phyloP scores from a whole-genome alignment of 2,888 invertebrate species.

The Drosophila mercatorum region DNA sequence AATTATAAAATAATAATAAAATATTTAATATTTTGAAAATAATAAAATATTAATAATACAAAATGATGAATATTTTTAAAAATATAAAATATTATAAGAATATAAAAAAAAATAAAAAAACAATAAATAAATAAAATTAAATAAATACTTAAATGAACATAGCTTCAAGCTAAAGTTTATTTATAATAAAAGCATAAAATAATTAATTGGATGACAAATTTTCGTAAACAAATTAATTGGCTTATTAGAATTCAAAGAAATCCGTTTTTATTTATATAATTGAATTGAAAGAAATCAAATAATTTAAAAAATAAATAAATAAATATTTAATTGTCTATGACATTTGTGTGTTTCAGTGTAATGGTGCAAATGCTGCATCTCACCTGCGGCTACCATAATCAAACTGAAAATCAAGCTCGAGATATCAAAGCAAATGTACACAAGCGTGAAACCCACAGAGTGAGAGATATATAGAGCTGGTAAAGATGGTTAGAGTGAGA shows the following conservation, averaged over 20 bases:
- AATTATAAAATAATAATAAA: no score
- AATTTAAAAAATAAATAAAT: not conserved
- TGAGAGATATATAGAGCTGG: not conserved
- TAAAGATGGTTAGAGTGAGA: constrained; percentile 2
- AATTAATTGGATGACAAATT: no score
- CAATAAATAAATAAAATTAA: no score
- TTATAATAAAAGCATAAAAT: no score
- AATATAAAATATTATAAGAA: no score
- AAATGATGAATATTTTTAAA: no score
- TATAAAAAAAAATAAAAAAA: no score
- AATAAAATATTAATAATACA: no score
- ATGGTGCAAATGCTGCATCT: not conserved
- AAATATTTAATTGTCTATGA: not conserved
- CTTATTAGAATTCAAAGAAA: not conserved
- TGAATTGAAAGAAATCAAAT: not conserved
- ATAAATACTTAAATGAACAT: no score
- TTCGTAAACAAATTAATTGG: no score
- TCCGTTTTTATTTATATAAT: not conserved
- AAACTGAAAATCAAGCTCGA: not conserved
- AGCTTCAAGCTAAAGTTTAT: no score
- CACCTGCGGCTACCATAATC: constrained; percentile 1
- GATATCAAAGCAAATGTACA: constrained; percentile 16
- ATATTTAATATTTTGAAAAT: no score
- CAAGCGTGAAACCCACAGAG: not conserved
- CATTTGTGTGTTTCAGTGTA: not conserved